Conservation (phyloP, 2,113 vertebrate species). For the Phalacrocorax brasilianus region DNA sequence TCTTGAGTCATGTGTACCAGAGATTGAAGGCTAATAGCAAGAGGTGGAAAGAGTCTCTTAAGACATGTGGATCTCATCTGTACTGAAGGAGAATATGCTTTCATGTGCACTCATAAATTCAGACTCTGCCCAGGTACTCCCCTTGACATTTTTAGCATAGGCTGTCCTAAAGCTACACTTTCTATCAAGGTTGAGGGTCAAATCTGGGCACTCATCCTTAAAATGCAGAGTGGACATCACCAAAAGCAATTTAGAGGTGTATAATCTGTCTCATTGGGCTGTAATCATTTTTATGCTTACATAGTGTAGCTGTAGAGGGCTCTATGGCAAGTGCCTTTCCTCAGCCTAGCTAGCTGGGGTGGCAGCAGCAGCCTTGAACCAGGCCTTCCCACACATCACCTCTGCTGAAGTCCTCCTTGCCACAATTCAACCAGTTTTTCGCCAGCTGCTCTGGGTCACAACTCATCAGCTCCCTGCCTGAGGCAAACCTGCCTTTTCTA, state of each 20-base stretch:
- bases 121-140: not conserved
- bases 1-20: not conserved
- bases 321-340: not conserved
- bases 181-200: not conserved
- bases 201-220: not conserved
- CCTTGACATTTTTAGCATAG: not conserved
- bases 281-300: not conserved
- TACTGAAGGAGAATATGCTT: not conserved
- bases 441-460: not conserved
- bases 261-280: not conserved
- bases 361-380: not conserved
- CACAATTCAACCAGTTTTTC: not conserved
- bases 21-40: not conserved
- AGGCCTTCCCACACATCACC: not conserved
- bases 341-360: not conserved
- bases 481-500: not conserved
- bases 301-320: not conserved
- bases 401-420: not conserved
- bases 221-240: not conserved
- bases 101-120: not conserved
- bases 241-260: not conserved
- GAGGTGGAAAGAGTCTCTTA: not conserved
- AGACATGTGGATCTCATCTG: not conserved
- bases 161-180: not conserved
- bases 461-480: not conserved